Evolutionary conservation across 2,888 invertebrate species (phyloP), one percentile per base, ranked within the genome.

Genomic region (Drosophila colorata): DNA sequence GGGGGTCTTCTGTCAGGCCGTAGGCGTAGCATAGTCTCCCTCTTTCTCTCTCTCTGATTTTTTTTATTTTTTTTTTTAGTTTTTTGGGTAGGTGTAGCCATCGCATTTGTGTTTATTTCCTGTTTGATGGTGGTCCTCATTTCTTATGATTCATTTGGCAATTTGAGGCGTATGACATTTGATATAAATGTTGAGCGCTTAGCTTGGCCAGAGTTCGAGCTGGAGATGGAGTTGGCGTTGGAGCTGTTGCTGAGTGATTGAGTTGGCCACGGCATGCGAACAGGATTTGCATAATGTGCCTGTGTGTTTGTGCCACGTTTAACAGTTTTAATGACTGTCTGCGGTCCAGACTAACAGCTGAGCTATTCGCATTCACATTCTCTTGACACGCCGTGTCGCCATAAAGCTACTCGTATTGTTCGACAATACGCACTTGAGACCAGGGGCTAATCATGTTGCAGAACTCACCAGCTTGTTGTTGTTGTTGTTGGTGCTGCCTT

Each of bases 81-180:
- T 57, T 64, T 65, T 70, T 28, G 79, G 79, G 80, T 89, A 69
- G 77, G 67, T 69, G 61, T 74, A 64, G 23, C 41, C 67, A 61
- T 61, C 48, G 68, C 59, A 71, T 80, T 78, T 68, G 69, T 73
- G 61, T 80, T 76, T 84, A 85, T 88, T 88, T 85, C 90, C 90
- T 89, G 90, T 88, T 88, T 89, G 69, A 66, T 67, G 89, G 83
- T 83, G 83, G 82, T 82, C 82, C 63, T 65, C 41, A 41, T 64
- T 69, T 49, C 65, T 68, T 74, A 89, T 85, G 90, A 89, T 89
- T 88, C 85, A 85, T 89, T 85, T 83, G 81, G 74, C 88, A 89
- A 84, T 89, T 89, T 72, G 74, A 74, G 74, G 70, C 80, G 53
- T 78, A 74, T 78, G 83, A 87, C 89, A 83, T 89, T 88, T 82